Conservation (phyloP, 2,113 vertebrate species). For the Dolichotis patagonum region DNA sequence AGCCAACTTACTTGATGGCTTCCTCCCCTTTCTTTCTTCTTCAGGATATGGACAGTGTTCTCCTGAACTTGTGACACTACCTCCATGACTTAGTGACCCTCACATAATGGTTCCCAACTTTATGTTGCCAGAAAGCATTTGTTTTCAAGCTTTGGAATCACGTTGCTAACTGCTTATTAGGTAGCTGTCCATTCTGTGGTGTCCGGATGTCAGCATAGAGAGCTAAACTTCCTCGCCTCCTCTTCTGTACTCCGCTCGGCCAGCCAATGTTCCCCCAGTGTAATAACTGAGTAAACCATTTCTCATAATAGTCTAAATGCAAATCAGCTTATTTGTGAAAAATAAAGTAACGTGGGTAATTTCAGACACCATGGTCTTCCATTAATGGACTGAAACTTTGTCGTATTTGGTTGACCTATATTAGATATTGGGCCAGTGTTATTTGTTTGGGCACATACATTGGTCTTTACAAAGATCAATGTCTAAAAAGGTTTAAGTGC, state of each 20-base stretch:
- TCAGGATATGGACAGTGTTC: neutral
- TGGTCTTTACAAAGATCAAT: neutral
- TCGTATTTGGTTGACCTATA: neutral
- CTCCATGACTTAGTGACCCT: neutral
- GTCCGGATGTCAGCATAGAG: neutral
- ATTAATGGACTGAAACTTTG: neutral
- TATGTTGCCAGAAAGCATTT: constrained; percentile 27
- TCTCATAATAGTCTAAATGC: neutral
- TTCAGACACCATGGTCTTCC: neutral
- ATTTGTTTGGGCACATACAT: neutral
- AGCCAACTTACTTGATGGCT: neutral
- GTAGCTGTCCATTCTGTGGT: neutral
- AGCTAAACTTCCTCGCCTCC: neutral
- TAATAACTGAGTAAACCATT: neutral
- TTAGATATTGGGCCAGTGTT: neutral
- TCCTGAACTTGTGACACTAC: neutral
- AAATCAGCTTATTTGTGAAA: neutral
- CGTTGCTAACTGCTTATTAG: neutral
- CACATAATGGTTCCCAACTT: neutral
- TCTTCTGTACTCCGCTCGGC: neutral
- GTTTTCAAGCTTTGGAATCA: constrained; percentile 1
- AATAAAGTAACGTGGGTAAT: neutral
- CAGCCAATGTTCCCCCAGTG: neutral
- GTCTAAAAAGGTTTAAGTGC: neutral
- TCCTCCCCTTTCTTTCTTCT: neutral